phyloP scores from a whole-genome alignment of 2,797 vertebrate genomes.

The Lepus oiostolus region DNA sequence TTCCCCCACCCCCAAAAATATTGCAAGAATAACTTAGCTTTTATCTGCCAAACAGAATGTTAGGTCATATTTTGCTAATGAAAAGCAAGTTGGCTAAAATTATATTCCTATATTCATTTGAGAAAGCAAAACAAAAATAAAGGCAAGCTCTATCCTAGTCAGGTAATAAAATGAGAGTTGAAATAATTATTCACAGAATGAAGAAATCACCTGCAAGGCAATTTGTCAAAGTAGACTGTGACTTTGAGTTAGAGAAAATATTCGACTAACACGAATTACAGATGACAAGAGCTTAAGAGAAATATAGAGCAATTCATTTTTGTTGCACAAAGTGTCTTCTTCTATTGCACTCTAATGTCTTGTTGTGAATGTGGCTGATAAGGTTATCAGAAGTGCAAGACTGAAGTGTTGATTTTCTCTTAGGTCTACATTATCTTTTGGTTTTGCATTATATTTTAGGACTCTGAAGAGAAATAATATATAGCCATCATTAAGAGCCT shows the following conservation, averaged over 20 bases:
- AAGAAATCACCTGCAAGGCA: slow-evolving; percentile 78
- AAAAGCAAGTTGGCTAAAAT: slow-evolving; percentile 70
- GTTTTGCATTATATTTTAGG: slow-evolving; percentile 67
- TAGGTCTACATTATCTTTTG: slow-evolving; percentile 61
- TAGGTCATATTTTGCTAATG: slow-evolving; percentile 77
- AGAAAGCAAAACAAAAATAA: slow-evolving; percentile 60
- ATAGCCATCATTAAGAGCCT: slow-evolving; percentile 61
- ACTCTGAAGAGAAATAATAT: slow-evolving; percentile 69
- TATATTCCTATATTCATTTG: slow-evolving; percentile 30
- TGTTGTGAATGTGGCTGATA: slow-evolving; percentile 72
- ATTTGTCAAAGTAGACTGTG: slow-evolving; percentile 80
- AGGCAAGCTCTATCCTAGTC: slow-evolving; percentile 68
- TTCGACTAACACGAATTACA: slow-evolving; percentile 73
- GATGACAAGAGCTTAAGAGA: slow-evolving; percentile 75
- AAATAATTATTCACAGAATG: slow-evolving; percentile 84
- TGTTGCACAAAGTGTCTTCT: slow-evolving; percentile 75
- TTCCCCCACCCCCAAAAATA: neutral
- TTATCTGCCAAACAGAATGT: slow-evolving; percentile 56
- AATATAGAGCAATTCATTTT: slow-evolving; percentile 76
- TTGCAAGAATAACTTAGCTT: slow-evolving; percentile 52
- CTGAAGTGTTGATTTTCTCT: slow-evolving; percentile 78
- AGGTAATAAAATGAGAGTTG: slow-evolving; percentile 76
- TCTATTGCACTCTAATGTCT: slow-evolving; percentile 57
- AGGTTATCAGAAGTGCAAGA: slow-evolving; percentile 79
- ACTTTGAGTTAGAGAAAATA: slow-evolving; percentile 77